Base-by-base conservation (phyloP, 1,140 invertebrate species). In the Diachasmimorpha longicaudata region DNA sequence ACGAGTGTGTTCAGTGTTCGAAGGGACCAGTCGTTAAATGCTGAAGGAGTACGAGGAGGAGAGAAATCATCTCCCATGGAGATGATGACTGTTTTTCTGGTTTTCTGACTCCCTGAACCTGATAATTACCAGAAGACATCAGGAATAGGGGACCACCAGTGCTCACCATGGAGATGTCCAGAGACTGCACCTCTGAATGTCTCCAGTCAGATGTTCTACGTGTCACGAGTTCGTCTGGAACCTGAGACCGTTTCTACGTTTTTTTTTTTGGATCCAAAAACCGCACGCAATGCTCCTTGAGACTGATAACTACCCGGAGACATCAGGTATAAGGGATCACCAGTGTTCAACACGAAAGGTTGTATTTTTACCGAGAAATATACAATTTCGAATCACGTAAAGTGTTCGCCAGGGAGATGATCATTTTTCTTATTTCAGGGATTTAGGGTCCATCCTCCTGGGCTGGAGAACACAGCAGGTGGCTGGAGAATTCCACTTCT, bases 401-500 rank as follows among this genome's bases (percentile, higher is more conserved):
- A 63, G 14, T 19, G 58, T 63, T 63, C 58, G 31, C 13, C 48
- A 6, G 2, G 16, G 58, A 52, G 21, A 23, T 14, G 58, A 5
- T 68, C 42, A 16, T 68, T 36, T 31, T 63, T 67, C 37, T 74
- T 36, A 10, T 63, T 46, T 39, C 73, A 25, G 68, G 70, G 79
- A 85, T 83, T 82, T 84, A 82, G 82, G 80, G 78, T 77, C 69
- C 66, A 77, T 23, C 72, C 66, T 52, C 74, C 74, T 76, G 74
- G 79, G 6, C 76, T 72, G 78, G 80, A 81, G 73, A 72, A 77
- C 81, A 77, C 84, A 85, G 86, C 86, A 85, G 86, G 86, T 87
- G 85, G 83, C 67, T 16, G 48, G n/a, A 25, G 31, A 36, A 31
- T 58, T 37, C 67, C n/a, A 16, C 16, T 25, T 14, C 8, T 0